Base-by-base conservation (phyloP, 1,140 invertebrate species). In the Harpegnathos saltator region DNA sequence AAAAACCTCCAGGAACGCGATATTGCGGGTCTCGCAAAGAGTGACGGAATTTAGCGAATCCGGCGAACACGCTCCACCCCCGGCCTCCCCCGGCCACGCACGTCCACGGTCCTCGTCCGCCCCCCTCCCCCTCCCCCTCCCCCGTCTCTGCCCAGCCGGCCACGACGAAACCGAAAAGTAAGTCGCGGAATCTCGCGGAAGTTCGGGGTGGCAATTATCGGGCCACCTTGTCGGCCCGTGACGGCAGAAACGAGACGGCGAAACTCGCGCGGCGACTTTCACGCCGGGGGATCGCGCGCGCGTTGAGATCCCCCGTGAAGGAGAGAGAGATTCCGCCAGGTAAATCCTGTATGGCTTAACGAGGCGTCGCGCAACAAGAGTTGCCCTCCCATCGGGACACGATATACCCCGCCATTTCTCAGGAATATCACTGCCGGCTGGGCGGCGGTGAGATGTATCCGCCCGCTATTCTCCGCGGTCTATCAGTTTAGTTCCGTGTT, bases 281-380 rank as follows among this genome's bases (percentile, higher is more conserved):
- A 19, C 26, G 61, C 61, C 71, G 15, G 22, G 72, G 82, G 75
- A 78, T n/a, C 48, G 66, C 26, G 33, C 14, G 38, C 50, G 50
- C 59, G 71, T n/a, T n/a, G n/a, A n/a, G n/a, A n/a, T n/a, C n/a
- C n/a, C 29, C 29, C 50, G 50, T 54, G 71, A 69, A 65, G 52
- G 54, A 52, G 54, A 61, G 33, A n/a, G 68, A 86, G 75, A 80
- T 69, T 78, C 74, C 7, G 15, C 38, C 26, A 54, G 82, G 69
- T 68, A 85, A 88, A 87, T 87, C 86, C 85, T n/a, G 50, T 50
- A 58, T 24, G 59, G 85, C 72, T 88, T 87, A 87, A 88, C 86
- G 86, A 85, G 77, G 61, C 61, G 59, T 61, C 85, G 63, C 87
- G 85, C n/a, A n/a, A 88, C 83, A 86, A 91, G 84, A 87, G 88